These are phyloP conservation scores for Cervus canadensis DNA, from an alignment of 2,113 vertebrate genomes.

Conservation along the genomic window DNA sequence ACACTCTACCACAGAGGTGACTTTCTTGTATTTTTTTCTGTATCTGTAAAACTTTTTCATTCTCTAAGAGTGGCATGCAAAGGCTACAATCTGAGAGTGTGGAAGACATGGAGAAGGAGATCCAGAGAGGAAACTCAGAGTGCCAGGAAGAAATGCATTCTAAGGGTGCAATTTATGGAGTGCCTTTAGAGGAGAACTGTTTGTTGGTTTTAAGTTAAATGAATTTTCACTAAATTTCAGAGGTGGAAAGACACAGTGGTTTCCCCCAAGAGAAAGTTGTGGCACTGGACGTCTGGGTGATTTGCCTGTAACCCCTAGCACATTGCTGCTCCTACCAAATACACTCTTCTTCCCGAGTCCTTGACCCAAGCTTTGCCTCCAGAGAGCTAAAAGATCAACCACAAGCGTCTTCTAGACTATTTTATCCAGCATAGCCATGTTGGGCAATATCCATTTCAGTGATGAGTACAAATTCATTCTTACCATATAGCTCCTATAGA, in stretches of 20 bases:
- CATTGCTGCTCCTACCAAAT: background rate
- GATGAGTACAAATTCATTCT: background rate
- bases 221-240: background rate
- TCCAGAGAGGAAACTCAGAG: no score
- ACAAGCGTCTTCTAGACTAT: background rate
- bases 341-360: background rate
- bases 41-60: background rate
- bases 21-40: background rate
- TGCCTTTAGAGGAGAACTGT: background rate
- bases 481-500: background rate
- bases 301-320: fast-evolving
- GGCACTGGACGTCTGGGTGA: no score
- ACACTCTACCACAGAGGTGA: fast-evolving
- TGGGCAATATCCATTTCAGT: background rate
- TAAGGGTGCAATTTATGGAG: background rate
- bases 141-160: fast-evolving
- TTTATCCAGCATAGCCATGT: background rate
- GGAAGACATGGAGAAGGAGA: background rate
- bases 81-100: background rate
- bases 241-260: background rate
- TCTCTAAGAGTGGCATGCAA: background rate
- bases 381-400: background rate
- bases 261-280: background rate
- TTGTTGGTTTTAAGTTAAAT: background rate
- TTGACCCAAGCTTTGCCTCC: background rate